These are phyloP conservation scores for Sebastes taczanowskii DNA, from an alignment of 2,797 vertebrate species.

Conservation along the genomic window DNA sequence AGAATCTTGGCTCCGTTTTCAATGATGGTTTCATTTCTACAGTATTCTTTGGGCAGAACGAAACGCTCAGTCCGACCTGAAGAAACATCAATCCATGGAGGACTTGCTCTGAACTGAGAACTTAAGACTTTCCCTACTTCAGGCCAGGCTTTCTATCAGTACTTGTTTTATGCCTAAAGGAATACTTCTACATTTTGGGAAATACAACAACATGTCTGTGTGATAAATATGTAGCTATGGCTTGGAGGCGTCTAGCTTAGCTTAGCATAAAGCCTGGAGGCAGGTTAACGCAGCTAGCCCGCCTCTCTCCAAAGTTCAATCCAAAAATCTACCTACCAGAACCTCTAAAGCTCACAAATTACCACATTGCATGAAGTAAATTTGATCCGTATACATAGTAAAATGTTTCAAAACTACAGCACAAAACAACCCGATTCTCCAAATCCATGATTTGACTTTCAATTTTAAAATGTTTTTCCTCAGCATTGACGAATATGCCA, in stretches of 20 bases:
- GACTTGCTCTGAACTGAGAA: background rate
- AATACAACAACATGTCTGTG: background rate
- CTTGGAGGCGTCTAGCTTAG: background rate
- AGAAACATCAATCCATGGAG: background rate
- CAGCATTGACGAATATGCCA: fast-evolving
- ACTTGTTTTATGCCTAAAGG: background rate
- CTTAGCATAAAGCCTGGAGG: background rate
- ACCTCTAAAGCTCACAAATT: background rate
- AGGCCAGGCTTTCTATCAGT: background rate
- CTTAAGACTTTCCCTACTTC: background rate
- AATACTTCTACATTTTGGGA: background rate
- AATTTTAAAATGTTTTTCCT: too few species aligned
- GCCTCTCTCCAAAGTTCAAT: background rate
- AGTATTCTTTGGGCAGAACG: background rate
- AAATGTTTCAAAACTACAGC: background rate
- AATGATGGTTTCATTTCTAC: background rate
- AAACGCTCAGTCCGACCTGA: background rate
- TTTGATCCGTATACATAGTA: background rate
- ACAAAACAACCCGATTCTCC: too few species aligned
- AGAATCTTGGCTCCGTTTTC: background rate
- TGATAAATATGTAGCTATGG: background rate
- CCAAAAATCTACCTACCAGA: background rate
- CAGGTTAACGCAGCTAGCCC: background rate
- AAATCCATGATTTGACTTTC: too few species aligned
- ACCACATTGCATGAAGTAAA: background rate